Evolutionary conservation across 1,140 invertebrate genomes (phyloP).

Genomic region (Zeugodacus cucurbitae): DNA sequence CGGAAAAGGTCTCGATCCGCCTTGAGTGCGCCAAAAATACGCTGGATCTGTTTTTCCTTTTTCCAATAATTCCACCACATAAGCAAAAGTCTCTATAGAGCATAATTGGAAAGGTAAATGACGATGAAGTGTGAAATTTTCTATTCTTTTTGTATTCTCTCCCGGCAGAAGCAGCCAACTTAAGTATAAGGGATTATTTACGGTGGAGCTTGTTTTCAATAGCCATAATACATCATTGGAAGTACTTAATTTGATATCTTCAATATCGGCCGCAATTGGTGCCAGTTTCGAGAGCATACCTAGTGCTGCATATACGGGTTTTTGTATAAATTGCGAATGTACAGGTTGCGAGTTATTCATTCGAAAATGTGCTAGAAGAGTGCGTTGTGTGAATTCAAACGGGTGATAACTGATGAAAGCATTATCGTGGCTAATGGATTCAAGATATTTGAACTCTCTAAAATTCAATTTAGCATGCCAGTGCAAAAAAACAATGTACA

Average conservation of each 20-base stretch:
- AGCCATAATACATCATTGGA: constrained; percentile 9
- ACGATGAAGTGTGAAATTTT: not conserved
- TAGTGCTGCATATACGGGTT: constrained; percentile 67
- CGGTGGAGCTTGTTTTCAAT: constrained; percentile 14
- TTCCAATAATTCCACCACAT: constrained; percentile 64
- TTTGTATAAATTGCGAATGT: constrained; percentile 68
- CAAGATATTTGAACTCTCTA: constrained; percentile 53
- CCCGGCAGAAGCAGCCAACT: constrained; percentile 42
- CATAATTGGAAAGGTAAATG: constrained; percentile 21
- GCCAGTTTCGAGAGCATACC: constrained; percentile 67
- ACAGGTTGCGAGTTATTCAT: constrained; percentile 67
- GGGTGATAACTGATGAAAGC: constrained; percentile 69
- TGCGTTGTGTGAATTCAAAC: constrained; percentile 67
- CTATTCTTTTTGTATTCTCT: not conserved
- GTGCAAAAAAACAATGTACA: constrained; percentile 63
- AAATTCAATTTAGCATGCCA: constrained; percentile 60
- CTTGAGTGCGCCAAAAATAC: constrained; percentile 52
- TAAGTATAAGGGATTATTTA: constrained; percentile 7
- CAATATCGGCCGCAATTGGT: constrained; percentile 52
- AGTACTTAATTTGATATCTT: constrained; percentile 34
- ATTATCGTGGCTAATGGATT: constrained; percentile 68
- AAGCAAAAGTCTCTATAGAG: constrained; percentile 49
- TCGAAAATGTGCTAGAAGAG: constrained; percentile 67
- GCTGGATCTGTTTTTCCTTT: constrained; percentile 58
- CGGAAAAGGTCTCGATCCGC: constrained; percentile 55